Percentiles rank a stretch among this genome's conserved stretches.
These are phyloP conservation scores for Pseudococcus jackbeardsleyi DNA, from an alignment of 2,888 invertebrate genomes.

Conservation along the genomic window DNA sequence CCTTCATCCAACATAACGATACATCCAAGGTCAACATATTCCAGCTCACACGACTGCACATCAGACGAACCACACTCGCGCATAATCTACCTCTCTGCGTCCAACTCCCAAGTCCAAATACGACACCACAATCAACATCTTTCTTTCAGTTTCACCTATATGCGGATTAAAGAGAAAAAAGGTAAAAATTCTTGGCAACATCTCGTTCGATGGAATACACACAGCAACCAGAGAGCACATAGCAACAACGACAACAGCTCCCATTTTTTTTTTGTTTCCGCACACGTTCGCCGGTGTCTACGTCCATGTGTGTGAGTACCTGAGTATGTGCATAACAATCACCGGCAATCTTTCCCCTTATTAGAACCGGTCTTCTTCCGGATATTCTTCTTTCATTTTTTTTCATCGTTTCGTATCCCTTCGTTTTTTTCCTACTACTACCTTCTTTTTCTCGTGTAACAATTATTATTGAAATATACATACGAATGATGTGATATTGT, in stretches of 20 bases:
- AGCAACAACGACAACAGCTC: not conserved
- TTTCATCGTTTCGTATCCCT: slow-evolving; percentile 1
- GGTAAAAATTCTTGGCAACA: slow-evolving; percentile 31
- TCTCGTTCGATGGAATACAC: not conserved
- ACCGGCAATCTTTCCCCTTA: slow-evolving; percentile 22
- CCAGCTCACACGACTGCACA: not conserved
- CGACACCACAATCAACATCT: not conserved
- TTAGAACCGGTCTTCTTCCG: slow-evolving; percentile 51
- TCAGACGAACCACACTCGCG: not conserved
- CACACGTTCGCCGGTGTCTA: not conserved
- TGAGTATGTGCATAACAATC: slow-evolving; percentile 25
- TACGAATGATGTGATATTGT: not conserved
- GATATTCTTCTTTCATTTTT: slow-evolving; percentile 41
- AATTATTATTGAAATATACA: not conserved
- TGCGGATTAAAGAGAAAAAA: not conserved
- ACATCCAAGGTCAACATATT: slow-evolving; percentile 18
- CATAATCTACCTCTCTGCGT: not conserved
- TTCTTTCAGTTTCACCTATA: not conserved
- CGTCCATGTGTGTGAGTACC: not conserved
- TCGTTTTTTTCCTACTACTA: not conserved
- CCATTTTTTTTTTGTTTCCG: slow-evolving; percentile 35
- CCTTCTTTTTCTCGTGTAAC: not conserved
- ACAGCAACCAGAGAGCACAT: not conserved
- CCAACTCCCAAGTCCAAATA: not conserved
- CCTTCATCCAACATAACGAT: not conserved